Conservation (phyloP, 1,140 invertebrate genomes). For the Plectrocnemia conspersa region DNA sequence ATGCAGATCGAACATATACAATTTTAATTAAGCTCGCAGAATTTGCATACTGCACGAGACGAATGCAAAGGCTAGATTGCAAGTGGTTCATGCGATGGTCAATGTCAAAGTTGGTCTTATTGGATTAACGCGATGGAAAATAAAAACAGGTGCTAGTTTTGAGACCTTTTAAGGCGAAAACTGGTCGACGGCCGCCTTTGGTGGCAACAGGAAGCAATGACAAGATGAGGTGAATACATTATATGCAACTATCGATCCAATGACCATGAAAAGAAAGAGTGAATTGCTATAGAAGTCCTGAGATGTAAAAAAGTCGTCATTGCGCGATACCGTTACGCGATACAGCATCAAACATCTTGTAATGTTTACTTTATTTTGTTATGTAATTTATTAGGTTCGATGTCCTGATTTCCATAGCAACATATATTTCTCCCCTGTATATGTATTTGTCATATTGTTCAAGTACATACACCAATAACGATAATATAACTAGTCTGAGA, state of each 20-base stretch:
- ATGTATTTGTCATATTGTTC: too few species aligned
- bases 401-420: too few species aligned
- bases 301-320: too few species aligned
- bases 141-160: constrained; percentile 10
- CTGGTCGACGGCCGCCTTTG: constrained; percentile 15
- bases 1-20: too few species aligned
- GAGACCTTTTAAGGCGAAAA: constrained; percentile 14
- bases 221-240: background rate
- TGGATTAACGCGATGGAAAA: too few species aligned
- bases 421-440: too few species aligned
- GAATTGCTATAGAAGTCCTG: background rate
- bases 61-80: too few species aligned
- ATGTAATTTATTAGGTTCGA: background rate
- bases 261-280: background rate
- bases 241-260: constrained; percentile 1
- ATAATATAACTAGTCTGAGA: too few species aligned
- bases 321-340: too few species aligned
- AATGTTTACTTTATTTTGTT: background rate
- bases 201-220: constrained; percentile 17
- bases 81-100: constrained; percentile 13
- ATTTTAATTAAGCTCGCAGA: too few species aligned
- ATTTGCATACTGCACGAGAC: too few species aligned
- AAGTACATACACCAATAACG: too few species aligned
- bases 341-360: background rate
- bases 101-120: constrained; percentile 17